Evolutionary conservation across 2,113 vertebrate genomes (phyloP).

Genomic region (Fukomys damarensis): DNA sequence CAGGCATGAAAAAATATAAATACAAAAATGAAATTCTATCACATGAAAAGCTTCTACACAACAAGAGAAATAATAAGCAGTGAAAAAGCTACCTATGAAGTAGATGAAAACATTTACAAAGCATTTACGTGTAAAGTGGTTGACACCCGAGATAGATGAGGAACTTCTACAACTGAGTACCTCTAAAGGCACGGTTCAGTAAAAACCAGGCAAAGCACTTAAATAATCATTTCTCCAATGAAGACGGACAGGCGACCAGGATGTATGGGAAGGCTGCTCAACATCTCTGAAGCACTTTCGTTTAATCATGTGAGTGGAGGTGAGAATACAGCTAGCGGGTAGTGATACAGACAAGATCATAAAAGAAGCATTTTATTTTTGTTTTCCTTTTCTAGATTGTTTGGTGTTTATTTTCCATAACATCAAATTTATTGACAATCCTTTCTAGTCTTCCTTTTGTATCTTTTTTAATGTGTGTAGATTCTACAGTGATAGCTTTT

Average conservation of each 20-base stretch:
- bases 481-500: neutral
- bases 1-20: neutral
- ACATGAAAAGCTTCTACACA: neutral
- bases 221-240: neutral
- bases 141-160: neutral
- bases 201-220: neutral
- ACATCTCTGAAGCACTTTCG: too few species aligned
- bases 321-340: neutral
- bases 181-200: too few species aligned
- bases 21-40: neutral
- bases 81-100: neutral
- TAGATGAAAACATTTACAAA: neutral
- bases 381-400: neutral
- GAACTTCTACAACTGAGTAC: neutral
- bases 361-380: neutral
- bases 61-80: neutral
- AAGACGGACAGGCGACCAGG: neutral
- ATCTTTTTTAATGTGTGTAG: neutral
- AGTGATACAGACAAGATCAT: neutral
- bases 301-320: neutral
- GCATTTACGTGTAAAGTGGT: neutral
- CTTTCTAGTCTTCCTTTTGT: neutral
- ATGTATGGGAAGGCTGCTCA: neutral
- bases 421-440: neutral
- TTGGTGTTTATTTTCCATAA: neutral